phyloP scores from a whole-genome alignment of 2,888 invertebrate genomes.

The Melinopterus prodromus region DNA sequence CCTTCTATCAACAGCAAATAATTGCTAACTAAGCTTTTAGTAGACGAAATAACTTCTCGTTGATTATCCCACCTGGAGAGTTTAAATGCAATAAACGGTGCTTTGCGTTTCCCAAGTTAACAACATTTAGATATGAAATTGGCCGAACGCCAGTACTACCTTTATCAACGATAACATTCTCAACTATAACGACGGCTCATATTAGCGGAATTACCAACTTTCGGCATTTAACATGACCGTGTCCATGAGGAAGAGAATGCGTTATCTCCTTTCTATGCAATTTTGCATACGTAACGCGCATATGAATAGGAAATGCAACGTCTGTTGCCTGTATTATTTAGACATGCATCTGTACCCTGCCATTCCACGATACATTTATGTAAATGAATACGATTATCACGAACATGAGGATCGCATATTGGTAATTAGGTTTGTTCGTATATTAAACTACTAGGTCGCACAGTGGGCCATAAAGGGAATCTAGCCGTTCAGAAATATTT shows the following conservation, averaged over 20 bases:
- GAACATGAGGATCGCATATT: constrained; percentile 4
- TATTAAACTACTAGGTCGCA: not conserved
- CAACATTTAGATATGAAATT: not conserved
- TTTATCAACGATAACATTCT: not conserved
- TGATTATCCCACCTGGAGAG: not conserved
- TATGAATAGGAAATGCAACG: not conserved
- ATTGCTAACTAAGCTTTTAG: not conserved
- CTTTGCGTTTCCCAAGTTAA: not conserved
- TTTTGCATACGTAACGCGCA: not conserved
- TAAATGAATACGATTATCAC: not conserved
- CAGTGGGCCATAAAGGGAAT: no score
- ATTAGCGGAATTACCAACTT: not conserved
- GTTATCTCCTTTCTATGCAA: not conserved
- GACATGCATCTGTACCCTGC: not conserved
- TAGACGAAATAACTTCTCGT: not conserved
- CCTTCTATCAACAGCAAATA: not conserved
- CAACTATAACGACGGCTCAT: not conserved
- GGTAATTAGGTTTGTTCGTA: not conserved
- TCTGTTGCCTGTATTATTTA: not conserved
- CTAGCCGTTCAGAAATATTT: no score
- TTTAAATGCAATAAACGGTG: not conserved
- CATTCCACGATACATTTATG: not conserved
- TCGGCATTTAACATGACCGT: not conserved
- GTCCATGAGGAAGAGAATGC: not conserved
- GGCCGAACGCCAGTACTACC: not conserved